Base-by-base conservation (phyloP, 2,113 vertebrate genomes). In the Nibea coibor region DNA sequence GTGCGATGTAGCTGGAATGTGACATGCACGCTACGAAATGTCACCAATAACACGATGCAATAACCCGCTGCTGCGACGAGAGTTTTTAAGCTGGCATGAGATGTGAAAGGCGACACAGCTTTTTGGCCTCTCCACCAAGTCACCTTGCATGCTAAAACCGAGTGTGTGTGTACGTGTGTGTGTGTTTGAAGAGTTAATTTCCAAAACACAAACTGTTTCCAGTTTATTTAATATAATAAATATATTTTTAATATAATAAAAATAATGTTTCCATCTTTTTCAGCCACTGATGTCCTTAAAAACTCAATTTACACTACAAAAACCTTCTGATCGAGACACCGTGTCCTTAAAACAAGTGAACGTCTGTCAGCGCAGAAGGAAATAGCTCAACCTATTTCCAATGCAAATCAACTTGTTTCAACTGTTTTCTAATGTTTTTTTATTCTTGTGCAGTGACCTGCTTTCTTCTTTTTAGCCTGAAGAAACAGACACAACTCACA, bases 81-180 rank as follows among this genome's bases (percentile, higher is more conserved):
- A 77, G 62, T 73, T 57, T 8, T 74, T 88, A 91, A 92, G 83
- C 78, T 69, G 83, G 89, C 88, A 91, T 92, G 90, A 78, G 56
- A 72, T 14, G 26, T 78, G 80, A 83, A 75, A 84, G 68, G 64
- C 59, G 56, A 77, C 88, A 81, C 78, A 61, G 85, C 87, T 87
- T 81, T 75, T 58, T 77, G 42, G 75, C 72, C 61, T 83, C 76
- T 84, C 47, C 88, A 86, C 80, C 66, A 68, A 81, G 67, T 84
- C 93, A 90, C 91, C 54, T 63, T 73, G 92, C 90, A 89, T 91
- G 90, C 54, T 67, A 10, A 63, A 50, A 65, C 73, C 77, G 58
- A 64, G 64, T 3, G 20, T 6, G 81, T 54, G 48, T 63, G 66
- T 65, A 64, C 67, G 62, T 68, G 67, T 7, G 54, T 76, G 62